phyloP scores from a whole-genome alignment of 2,888 invertebrate genomes.

The Lycaena phlaeas region DNA sequence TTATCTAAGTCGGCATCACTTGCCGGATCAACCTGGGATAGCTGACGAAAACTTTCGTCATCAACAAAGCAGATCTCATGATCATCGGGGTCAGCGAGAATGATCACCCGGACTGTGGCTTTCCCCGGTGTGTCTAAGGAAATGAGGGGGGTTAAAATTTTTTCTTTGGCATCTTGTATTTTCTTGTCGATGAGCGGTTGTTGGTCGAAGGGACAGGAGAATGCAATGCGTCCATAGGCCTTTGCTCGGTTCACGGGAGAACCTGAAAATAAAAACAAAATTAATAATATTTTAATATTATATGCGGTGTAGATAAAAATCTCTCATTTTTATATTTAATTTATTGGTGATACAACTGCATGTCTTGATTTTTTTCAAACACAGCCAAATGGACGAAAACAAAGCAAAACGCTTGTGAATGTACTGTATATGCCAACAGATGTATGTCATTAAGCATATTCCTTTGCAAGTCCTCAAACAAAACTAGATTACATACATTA shows the following conservation, averaged over 20 bases:
- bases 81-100: slow-evolving; percentile 95
- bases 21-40: slow-evolving; percentile 89
- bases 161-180: slow-evolving; percentile 79
- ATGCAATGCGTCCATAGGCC: slow-evolving; percentile 96
- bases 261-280: slow-evolving; percentile 53
- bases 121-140: slow-evolving; percentile 98
- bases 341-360: too few species aligned
- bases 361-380: too few species aligned
- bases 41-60: slow-evolving; percentile 91
- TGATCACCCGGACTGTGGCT: slow-evolving; percentile 95
- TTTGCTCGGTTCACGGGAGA: slow-evolving; percentile 84
- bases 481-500: too few species aligned
- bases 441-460: too few species aligned
- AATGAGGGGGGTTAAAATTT: slow-evolving; percentile 90
- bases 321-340: too few species aligned
- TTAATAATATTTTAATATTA: neutral
- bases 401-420: too few species aligned
- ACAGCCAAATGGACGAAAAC: too few species aligned
- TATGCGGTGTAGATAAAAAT: neutral
- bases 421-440: too few species aligned
- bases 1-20: slow-evolving; percentile 85
- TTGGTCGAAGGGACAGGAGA: slow-evolving; percentile 85
- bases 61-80: slow-evolving; percentile 99
- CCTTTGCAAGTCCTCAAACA: too few species aligned
- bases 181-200: slow-evolving; percentile 83